Evolutionary conservation across 2,113 vertebrate species (phyloP), one percentile per base, ranked within the genome.

Genomic region (Anguilla japonica): DNA sequence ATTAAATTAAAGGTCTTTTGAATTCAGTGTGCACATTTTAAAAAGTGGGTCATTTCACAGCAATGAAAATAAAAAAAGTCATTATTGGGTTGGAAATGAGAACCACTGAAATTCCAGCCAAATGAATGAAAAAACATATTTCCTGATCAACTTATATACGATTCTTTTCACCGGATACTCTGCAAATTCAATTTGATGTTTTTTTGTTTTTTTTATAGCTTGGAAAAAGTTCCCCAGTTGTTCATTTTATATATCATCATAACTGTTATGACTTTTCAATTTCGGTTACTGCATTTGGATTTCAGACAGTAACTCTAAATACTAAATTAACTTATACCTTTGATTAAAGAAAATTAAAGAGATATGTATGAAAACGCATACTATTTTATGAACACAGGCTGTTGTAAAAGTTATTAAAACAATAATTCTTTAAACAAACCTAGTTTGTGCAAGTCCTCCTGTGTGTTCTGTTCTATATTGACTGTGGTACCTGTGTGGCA

Each of bases 31-130:
- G 91, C 87, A 16, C n/a, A 57, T 88, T 83, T 81, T 88, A 82
- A 90, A 86, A 94, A 94, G 83, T 93, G 91, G 90, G 93, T 92
- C 92, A 93, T 63, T 91, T 88, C 86, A 60, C 41, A 53, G 88
- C 11, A 79, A 89, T 91, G 86, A 89, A 83, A 89, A 8, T 43
- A 71, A 43, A 43, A 9, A 34, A 46, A 8, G n/a, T 56, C 26
- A 5, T 83, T 46, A 46, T 60, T 56, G 53, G 50, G 56, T 56
- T 60, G 78, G 40, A 84, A 75, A 78, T 11, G 67, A 34, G 43
- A 85, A 79, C 46, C 71, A 79, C 71, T 50, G 67, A 26, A 71
- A 20, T 34, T 85, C 18, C 14, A 34, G 84, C 71, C 84, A 39
- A 85, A 34, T 79, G 34, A 85, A 56, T 79, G 34, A 34, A 53